These are phyloP conservation scores for Polypterus senegalus DNA, from an alignment of 2,113 vertebrate genomes.

Conservation along the genomic window DNA sequence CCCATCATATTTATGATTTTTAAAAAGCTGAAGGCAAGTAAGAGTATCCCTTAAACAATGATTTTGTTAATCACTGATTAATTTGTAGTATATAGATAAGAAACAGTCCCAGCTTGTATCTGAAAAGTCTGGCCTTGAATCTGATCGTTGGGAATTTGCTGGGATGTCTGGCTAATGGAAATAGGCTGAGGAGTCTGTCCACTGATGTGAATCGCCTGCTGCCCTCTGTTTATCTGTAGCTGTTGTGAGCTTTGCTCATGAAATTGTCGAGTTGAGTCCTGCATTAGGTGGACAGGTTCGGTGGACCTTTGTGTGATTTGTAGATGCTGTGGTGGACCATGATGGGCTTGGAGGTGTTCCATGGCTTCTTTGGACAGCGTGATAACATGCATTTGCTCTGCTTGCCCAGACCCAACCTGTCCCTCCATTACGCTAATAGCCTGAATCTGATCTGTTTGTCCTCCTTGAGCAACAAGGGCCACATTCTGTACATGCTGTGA, in stretches of 20 bases:
- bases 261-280: conserved; percentile 33
- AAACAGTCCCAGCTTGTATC: conserved; percentile 54
- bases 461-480: conserved; percentile 56
- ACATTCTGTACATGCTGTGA: conserved; percentile 61
- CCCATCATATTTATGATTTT: too few species aligned
- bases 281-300: conserved; percentile 41
- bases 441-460: conserved; percentile 58
- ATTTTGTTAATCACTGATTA: not conserved
- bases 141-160: conserved; percentile 46
- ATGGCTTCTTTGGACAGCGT: conserved; percentile 80
- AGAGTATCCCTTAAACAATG: too few species aligned
- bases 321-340: conserved; percentile 45
- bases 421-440: conserved; percentile 59
- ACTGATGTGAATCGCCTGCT: conserved; percentile 39
- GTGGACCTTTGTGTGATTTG: conserved; percentile 38
- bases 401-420: conserved; percentile 43
- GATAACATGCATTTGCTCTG: conserved; percentile 83
- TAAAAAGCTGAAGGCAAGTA: too few species aligned
- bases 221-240: conserved; percentile 17
- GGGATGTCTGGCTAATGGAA: conserved; percentile 48
- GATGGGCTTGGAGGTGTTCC: conserved; percentile 69
- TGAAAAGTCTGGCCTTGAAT: conserved; percentile 58
- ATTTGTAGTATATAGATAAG: conserved; percentile 47
- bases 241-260: conserved; percentile 22
- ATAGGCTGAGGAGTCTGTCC: conserved; percentile 43